Percentiles rank a stretch among this genome's conserved stretches.
phyloP scores from a whole-genome alignment of 2,797 vertebrate genomes.

The Tarsius wallacei region DNA sequence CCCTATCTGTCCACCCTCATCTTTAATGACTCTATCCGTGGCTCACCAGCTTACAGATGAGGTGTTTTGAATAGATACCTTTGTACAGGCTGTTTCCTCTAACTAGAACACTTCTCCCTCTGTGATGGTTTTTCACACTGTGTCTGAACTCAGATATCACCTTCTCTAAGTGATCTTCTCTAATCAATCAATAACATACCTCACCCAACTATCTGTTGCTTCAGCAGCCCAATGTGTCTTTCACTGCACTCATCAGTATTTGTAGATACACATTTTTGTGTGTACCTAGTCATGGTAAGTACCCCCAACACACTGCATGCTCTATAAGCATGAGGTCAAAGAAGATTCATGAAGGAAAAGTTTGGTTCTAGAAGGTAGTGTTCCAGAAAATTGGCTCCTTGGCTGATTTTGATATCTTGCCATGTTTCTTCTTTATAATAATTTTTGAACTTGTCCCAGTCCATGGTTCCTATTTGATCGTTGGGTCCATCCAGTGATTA shows the following conservation, averaged over 20 bases:
- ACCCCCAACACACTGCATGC: not conserved
- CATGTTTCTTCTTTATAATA: not conserved
- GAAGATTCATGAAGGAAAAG: not conserved
- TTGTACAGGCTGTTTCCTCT: constrained; percentile 3
- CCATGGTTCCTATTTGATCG: not conserved
- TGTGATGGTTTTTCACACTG: not conserved
- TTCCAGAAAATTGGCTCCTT: not conserved
- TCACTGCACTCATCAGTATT: not conserved
- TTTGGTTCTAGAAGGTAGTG: not conserved
- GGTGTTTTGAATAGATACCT: not conserved
- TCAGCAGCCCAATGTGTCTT: not conserved
- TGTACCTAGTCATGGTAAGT: not conserved
- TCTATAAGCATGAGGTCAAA: not conserved
- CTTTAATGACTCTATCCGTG: not conserved
- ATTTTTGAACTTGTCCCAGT: not conserved
- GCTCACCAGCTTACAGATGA: not conserved
- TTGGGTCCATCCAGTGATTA: not conserved
- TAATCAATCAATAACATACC: not conserved
- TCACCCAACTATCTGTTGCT: not conserved
- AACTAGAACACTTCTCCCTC: not conserved
- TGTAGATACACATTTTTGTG: not conserved
- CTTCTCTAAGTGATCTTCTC: not conserved
- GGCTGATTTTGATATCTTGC: not conserved
- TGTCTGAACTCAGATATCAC: not conserved
- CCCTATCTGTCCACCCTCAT: not conserved